Evolutionary conservation across 2,113 vertebrate genomes (phyloP).

Genomic region (Syrrhaptes paradoxus): DNA sequence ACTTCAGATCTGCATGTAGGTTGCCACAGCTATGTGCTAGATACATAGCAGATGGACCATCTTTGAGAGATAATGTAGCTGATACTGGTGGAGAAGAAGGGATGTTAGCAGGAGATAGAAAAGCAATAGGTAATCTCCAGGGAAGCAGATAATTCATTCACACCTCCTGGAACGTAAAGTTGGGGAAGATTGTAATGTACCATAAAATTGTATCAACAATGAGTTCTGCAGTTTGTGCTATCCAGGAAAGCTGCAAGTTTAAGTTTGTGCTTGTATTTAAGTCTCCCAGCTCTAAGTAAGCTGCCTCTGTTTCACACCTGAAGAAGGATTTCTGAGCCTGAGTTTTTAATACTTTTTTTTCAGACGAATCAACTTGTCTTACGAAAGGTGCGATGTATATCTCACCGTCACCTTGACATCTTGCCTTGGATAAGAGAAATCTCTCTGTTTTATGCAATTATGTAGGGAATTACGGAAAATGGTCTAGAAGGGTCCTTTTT

Average conservation of each 20-base stretch:
- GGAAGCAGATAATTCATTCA: neutral
- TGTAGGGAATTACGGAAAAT: neutral
- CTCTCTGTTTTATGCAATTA: neutral
- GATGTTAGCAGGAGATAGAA: neutral
- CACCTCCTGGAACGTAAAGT: neutral
- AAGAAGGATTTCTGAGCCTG: neutral
- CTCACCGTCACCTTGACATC: neutral
- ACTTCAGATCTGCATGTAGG: neutral
- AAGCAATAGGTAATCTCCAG: neutral
- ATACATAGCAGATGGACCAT: neutral
- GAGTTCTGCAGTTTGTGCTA: neutral
- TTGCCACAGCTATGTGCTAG: rapidly evolving
- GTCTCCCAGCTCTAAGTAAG: neutral
- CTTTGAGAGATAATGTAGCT: neutral
- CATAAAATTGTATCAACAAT: neutral
- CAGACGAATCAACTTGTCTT: neutral
- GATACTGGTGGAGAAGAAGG: neutral
- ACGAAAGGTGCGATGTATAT: neutral
- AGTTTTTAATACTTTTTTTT: neutral
- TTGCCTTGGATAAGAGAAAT: neutral
- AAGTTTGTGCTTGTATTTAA: neutral
- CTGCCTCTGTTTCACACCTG: neutral
- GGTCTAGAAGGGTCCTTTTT: neutral
- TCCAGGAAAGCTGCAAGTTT: neutral
- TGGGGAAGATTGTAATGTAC: neutral